Evolutionary conservation across 2,888 invertebrate genomes (phyloP).

Genomic region (Lathronympha strigana): DNA sequence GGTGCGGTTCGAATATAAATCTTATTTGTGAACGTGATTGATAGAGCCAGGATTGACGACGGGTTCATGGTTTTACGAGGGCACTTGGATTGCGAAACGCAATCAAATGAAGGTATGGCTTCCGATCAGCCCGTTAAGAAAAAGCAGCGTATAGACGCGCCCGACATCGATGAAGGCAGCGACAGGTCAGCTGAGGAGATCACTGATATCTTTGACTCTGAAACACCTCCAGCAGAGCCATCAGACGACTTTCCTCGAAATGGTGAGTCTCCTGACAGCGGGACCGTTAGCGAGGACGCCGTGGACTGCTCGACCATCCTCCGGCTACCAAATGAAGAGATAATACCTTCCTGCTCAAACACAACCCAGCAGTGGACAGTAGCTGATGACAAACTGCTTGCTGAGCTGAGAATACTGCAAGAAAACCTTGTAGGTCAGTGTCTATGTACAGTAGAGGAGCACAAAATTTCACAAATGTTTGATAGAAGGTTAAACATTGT

Average conservation of each 20-base stretch:
- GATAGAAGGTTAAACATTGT: conserved; percentile 84
- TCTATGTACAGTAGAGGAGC: conserved; percentile 90
- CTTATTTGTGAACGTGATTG: conserved; percentile 21
- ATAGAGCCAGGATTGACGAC: conserved; percentile 42
- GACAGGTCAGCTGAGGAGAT: conserved; percentile 81
- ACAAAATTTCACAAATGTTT: conserved; percentile 88
- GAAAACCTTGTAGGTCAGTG: conserved; percentile 89
- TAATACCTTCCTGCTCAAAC: conserved; percentile 74
- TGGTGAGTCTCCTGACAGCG: conserved; percentile 79
- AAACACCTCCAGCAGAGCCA: conserved; percentile 70
- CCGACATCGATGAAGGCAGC: conserved; percentile 83
- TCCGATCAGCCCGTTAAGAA: conserved; percentile 94
- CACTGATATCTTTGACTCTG: conserved; percentile 73
- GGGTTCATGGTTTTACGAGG: conserved; percentile 87
- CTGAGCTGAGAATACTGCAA: conserved; percentile 85
- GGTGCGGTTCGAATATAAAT: conserved; percentile 51
- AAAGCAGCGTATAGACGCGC: conserved; percentile 89
- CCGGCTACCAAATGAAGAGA: conserved; percentile 68
- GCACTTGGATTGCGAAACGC: conserved; percentile 79
- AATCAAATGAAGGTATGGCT: conserved; percentile 86
- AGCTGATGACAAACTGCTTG: conserved; percentile 70
- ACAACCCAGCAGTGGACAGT: conserved; percentile 67
- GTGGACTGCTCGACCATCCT: conserved; percentile 77
- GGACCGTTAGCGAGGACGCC: conserved; percentile 80
- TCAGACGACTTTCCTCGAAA: conserved; percentile 75